Evolutionary conservation across 2,888 invertebrate genomes (phyloP), one percentile per base, ranked within the genome.

Genomic region (Caenorhabditis panamensis): DNA sequence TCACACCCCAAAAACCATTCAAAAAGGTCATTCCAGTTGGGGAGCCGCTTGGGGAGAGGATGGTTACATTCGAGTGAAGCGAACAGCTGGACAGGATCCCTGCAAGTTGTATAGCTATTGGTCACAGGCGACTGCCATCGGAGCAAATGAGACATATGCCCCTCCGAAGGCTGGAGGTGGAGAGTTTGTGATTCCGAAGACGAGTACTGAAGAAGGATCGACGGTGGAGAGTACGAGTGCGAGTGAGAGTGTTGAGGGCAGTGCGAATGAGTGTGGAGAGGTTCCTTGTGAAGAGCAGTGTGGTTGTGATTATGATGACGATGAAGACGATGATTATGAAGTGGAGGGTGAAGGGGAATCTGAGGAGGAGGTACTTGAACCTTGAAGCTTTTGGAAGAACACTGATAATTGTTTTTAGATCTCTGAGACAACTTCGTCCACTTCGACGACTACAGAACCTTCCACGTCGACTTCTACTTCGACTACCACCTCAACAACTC

Each of bases 41-140:
- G 97, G 97, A 11, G 89, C 91, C 0, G 92, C 94, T 85, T 97
- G 97, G 96, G 97, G 97, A 11, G 96, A 96, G 91, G 92, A 94
- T 80, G 97, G 97, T 0, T 95, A 94, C 91, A 96, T 97, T 94
- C 94, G 94, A 78, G 96, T 97, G 87, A 92, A 93, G 4, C 94
- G 95, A 71, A 59, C 51, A 6, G 6, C 63, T 13, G 96, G 96
- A 51, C 91, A 89, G 54, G 95, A 96, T 92, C 96, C 96, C 90
- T 95, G 95, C 89, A 47, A 63, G 18, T 41, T 85, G 1, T 73
- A 76, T 11, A 51, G 63, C 41, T 85, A 85, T 41, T 84, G 79
- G 79, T 69, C 82, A 0, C 76, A 73, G 53, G 72, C 77, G 0
- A 68, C 63, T 0, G 51, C 28, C n/a, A 59, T 78, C 44, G 82